Evolutionary conservation across 2,888 invertebrate genomes (phyloP), one percentile per base, ranked within the genome.

Genomic region (Candidula unifasciata): DNA sequence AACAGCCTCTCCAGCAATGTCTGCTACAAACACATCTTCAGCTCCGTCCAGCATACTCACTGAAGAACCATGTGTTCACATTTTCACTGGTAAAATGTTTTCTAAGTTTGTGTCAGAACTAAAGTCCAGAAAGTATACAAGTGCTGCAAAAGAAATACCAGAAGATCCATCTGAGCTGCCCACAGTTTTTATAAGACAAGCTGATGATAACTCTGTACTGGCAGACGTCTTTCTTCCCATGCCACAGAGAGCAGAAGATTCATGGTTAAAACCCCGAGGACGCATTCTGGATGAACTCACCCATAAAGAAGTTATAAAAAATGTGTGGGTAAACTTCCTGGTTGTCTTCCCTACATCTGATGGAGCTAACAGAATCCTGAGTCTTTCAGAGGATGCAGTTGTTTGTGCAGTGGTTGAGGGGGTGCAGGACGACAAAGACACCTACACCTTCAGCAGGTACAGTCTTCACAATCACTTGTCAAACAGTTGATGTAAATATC

Each of bases 41-140:
- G 57, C 83, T 16, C 57, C 44, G 18, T 78, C 69, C 54, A 66
- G 44, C 33, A 33, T 5, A 8, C 33, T 16, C 18, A 27, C 57
- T n/a, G 18, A 77, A 35, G 71, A 35, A 8, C 78, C 83, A 1
- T 69, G 69, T 24, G 16, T 83, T 33, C 77, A 78, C 37, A 37
- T 83, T 54, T 83, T 83, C 37, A 78, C 69, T n/a, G 83, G 83
- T 13, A 83, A 78, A 69, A 52, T 71, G 16, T 83, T 54, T 64
- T 54, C 78, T 0, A 44, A 69, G 37, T 54, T 83, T 57, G 8
- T 54, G 33, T 52, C 83, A 16, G 35, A 69, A 18, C 57, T 83
- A 52, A 78, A 57, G n/a, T 57, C 83, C 18, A n/a, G 57, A 71
- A 80, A 57, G 57, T n/a, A 54, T 69, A 71, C 44, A 52, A 18